Base-by-base conservation (phyloP, 2,888 invertebrate species). In the Chorisops tibialis region DNA sequence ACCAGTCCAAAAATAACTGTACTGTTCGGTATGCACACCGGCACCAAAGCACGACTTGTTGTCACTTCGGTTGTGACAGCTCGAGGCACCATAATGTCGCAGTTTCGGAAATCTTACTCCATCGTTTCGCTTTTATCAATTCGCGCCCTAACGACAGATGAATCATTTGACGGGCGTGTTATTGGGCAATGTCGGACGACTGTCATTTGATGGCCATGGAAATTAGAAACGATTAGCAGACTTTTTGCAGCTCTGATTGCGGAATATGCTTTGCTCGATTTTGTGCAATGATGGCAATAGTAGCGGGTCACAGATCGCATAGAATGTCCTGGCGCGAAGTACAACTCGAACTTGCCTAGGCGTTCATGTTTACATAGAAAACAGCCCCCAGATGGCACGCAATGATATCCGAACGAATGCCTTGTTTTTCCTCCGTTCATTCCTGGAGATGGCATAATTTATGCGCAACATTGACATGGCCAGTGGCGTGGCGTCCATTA, bases 71-170 rank as follows among this genome's bases (percentile, higher is more conserved):
- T n/a, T n/a, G 12, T 35, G 30, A 45, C 45, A 43, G 43, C 22
- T 43, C 41, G 24, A 4, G 56, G 56, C 56, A 43, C 43, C 56
- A 24, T 45, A 43, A 56, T 30, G 56, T 56, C 56, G 56, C 56
- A 30, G 45, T 30, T 30, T 39, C 24, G 43, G 56, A 54, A 54
- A 54, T 35, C 4, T 37, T 37, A 11, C 11, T n/a, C 16, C 6
- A n/a, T 41, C 41, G 16, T 41, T 41, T n/a, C 9, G 6, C 16
- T 41, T 41, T 12, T 41, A 14, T 6, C 9, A 14, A 16, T 4
- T 16, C 41, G 12, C 41, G 11, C 12, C 41, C 5, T 16, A 5
- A 5, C 9, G 41, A n/a, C 9, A 14, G 2, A 41, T 41, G 41
- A 12, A 41, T 41, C 6, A 12, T 5, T 14, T 11, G 14, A n/a